Evolutionary conservation across 2,797 vertebrate genomes (phyloP).

Genomic region (Stomatorhinus walkeri): DNA sequence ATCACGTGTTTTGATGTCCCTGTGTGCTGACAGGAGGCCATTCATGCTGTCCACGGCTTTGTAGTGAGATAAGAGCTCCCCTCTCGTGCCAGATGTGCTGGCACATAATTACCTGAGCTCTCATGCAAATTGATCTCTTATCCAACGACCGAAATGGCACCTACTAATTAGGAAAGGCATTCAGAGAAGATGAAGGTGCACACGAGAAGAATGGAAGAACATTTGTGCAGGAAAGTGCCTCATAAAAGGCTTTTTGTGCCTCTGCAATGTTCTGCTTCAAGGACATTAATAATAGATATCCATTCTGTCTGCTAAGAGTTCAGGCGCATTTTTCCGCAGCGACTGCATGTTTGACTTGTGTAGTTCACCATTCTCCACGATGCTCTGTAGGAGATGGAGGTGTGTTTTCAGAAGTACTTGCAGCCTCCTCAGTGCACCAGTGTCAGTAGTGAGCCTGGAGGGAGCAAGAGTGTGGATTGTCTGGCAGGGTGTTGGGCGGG

Average conservation of each 20-base stretch:
- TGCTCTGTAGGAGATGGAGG: not conserved
- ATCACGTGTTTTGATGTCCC: not conserved
- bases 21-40: not conserved
- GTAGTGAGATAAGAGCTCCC: conserved; percentile 16
- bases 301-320: not conserved
- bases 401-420: not conserved
- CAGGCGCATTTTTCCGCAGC: not conserved
- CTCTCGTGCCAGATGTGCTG: not conserved
- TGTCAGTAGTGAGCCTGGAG: not conserved
- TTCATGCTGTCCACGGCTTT: conserved; percentile 10
- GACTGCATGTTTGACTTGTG: not conserved
- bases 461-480: not conserved
- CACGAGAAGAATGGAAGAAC: not conserved
- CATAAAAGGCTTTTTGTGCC: not conserved
- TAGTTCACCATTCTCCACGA: not conserved
- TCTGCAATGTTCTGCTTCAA: not conserved
- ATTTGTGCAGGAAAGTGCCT: not conserved
- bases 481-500: not conserved
- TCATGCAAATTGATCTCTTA: conserved; percentile 16
- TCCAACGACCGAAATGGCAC: not conserved
- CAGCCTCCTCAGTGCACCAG: not conserved
- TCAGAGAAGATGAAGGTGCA: conserved; percentile 14
- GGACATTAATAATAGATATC: conserved; percentile 2
- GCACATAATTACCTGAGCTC: conserved; percentile 16
- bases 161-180: conserved; percentile 9